These are phyloP conservation scores for Hippocampus barbouri DNA, from an alignment of 2,113 vertebrate genomes.

Conservation along the genomic window DNA sequence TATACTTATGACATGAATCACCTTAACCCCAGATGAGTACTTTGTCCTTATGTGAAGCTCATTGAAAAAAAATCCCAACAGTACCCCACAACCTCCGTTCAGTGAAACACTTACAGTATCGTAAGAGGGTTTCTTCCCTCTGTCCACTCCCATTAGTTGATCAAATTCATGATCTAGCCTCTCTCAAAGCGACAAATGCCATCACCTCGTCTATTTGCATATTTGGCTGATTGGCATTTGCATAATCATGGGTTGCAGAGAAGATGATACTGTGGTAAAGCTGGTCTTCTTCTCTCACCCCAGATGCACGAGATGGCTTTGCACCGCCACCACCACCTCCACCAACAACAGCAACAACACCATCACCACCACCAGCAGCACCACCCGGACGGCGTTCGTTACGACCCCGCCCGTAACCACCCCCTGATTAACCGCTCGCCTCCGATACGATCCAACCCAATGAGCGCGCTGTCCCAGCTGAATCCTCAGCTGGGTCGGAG, in stretches of 20 bases:
- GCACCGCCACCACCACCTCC: slow-evolving; percentile 65
- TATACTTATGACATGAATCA: neutral
- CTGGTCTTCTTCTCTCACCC: slow-evolving; percentile 76
- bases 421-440: slow-evolving; percentile 85
- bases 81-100: neutral
- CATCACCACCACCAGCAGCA: slow-evolving; percentile 66
- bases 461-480: slow-evolving; percentile 91
- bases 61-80: neutral
- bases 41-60: neutral
- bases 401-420: slow-evolving; percentile 83
- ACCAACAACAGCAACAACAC: slow-evolving; percentile 49
- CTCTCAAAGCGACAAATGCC: slow-evolving; percentile 37
- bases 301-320: slow-evolving; percentile 98
- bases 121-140: slow-evolving; percentile 7
- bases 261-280: slow-evolving; percentile 64
- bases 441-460: slow-evolving; percentile 85
- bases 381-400: slow-evolving; percentile 79
- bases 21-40: neutral
- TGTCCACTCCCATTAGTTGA: neutral
- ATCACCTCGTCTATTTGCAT: slow-evolving; percentile 36
- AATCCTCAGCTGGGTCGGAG: slow-evolving; percentile 91
- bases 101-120: neutral
- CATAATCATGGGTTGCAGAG: slow-evolving; percentile 37
- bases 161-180: slow-evolving; percentile 10
- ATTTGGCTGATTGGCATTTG: slow-evolving; percentile 58